Evolutionary conservation across 2,113 vertebrate species (phyloP).

Genomic region (Coracopsis vasa): DNA sequence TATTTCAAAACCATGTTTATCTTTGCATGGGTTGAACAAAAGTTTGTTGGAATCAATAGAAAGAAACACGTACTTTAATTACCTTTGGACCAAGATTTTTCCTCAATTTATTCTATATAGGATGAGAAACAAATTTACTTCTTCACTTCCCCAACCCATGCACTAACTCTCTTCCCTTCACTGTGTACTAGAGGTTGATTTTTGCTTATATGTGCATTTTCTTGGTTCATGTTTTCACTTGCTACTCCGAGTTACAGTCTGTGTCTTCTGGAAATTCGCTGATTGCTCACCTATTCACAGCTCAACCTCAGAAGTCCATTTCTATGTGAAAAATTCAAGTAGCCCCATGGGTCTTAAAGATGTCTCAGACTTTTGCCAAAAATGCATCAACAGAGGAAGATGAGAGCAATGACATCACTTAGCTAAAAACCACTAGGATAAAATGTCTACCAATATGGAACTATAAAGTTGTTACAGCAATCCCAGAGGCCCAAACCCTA

Average conservation of each 20-base stretch:
- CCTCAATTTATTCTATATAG: background rate
- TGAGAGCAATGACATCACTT: background rate
- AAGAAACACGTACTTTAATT: background rate
- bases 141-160: background rate
- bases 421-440: background rate
- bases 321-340: background rate
- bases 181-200: background rate
- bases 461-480: background rate
- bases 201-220: background rate
- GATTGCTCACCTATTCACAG: background rate
- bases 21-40: background rate
- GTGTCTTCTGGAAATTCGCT: background rate
- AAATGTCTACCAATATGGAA: background rate
- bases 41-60: background rate
- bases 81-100: background rate
- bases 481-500: background rate
- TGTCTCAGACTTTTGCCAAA: background rate
- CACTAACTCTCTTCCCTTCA: background rate
- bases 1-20: background rate
- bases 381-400: background rate
- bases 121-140: background rate
- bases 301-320: background rate
- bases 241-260: background rate
- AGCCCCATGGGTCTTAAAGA: background rate
- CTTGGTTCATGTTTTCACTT: background rate